Percentiles rank a stretch among this genome's conserved stretches.
Evolutionary conservation across 2,797 vertebrate species (phyloP).

Genomic region (Siniperca obscura): DNA sequence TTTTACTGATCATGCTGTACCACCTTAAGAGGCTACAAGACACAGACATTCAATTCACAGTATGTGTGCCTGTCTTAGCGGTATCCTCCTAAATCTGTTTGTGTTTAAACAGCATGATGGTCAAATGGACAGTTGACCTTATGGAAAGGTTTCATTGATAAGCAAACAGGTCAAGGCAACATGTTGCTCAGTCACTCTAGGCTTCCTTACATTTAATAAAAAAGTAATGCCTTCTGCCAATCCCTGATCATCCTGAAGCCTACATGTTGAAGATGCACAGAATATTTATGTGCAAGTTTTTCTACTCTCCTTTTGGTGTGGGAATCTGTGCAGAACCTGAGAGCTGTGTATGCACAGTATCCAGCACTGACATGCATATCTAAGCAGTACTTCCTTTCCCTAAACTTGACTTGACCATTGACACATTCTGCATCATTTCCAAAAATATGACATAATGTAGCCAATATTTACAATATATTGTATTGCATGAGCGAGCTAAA

Average conservation of each 20-base stretch:
- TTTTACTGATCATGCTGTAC: conserved; percentile 5
- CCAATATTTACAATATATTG: conserved; percentile 56
- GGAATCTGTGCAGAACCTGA: conserved; percentile 29
- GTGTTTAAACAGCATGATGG: conserved; percentile 6
- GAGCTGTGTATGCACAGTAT: conserved; percentile 22
- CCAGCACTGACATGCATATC: background rate
- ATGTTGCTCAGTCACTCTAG: conserved; percentile 32
- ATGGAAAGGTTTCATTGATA: conserved; percentile 38
- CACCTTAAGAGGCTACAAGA: background rate
- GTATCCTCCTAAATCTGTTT: conserved; percentile 1
- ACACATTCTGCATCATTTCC: conserved; percentile 34
- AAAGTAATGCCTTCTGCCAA: conserved; percentile 10
- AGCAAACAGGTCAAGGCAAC: conserved; percentile 19
- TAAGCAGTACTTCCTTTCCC: conserved; percentile 40
- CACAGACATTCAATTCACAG: background rate
- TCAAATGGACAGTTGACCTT: conserved; percentile 29
- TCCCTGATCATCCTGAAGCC: background rate
- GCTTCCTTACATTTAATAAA: conserved; percentile 20
- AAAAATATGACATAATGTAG: conserved; percentile 42
- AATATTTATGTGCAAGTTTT: conserved; percentile 13
- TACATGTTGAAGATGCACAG: background rate
- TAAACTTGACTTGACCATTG: conserved; percentile 26
- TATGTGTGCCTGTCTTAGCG: conserved; percentile 10
- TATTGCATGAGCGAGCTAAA: conserved; percentile 52
- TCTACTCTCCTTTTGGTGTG: background rate